Conservation (phyloP, 2,797 vertebrate genomes). For the Tympanoctomys barrerae region DNA sequence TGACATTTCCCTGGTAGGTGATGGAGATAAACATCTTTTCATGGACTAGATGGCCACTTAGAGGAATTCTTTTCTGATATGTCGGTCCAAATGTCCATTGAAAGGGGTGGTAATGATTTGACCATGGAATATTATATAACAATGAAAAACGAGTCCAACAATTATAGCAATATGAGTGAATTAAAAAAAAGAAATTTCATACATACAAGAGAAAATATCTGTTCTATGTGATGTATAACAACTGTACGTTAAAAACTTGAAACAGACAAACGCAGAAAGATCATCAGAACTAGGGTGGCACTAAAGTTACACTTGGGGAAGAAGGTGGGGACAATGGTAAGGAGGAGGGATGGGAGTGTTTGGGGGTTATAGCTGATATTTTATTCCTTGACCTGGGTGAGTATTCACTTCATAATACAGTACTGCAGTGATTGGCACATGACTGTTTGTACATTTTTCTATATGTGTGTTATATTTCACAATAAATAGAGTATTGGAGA, state of each 20-base stretch:
- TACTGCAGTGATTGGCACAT: not conserved
- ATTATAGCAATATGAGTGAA: not conserved
- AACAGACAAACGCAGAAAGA: not conserved
- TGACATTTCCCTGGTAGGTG: not conserved
- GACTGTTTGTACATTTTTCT: not conserved
- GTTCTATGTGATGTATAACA: not conserved
- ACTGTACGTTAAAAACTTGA: not conserved
- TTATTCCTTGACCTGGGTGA: not conserved
- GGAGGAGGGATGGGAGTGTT: not conserved
- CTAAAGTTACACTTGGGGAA: not conserved
- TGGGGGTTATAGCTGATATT: not conserved
- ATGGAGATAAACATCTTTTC: not conserved
- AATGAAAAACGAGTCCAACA: not conserved
- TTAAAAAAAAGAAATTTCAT: too few species aligned
- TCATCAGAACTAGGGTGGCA: not conserved
- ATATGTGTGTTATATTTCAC: not conserved
- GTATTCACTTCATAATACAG: not conserved
- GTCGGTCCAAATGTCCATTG: not conserved
- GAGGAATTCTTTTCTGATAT: not conserved
- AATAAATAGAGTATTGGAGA: too few species aligned
- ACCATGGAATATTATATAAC: not conserved
- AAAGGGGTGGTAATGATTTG: not conserved
- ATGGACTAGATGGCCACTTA: not conserved
- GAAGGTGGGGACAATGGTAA: too few species aligned
- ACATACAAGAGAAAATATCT: not conserved